Evolutionary conservation across 1,140 invertebrate species (phyloP), one percentile per base, ranked within the genome.

Genomic region (Thaumetopoea pityocampa): DNA sequence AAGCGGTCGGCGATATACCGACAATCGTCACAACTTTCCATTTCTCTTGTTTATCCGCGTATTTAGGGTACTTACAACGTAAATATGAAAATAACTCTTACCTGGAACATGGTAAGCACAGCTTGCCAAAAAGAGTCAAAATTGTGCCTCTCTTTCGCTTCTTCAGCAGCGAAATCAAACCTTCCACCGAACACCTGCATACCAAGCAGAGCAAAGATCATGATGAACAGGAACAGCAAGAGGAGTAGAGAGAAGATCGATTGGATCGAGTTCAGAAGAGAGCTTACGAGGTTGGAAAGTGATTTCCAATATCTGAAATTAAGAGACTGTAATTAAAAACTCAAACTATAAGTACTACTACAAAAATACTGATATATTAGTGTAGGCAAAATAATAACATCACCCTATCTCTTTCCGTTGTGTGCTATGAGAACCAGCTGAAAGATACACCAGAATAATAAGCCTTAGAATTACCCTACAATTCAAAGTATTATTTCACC

Each of bases 91-190:
- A 9, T 22, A 24, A 37, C 27, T 57, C 42, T 71, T 86, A 96
- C 96, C 90, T 99, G 98, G 88, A 99, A 99, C 24, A 99, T 98
- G 23, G 98, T 99, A 27, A 99, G 88, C 51, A 99, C 88, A 71
- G 97, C 97, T 78, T 98, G 97, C 90, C 96, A 96, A 82, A 99
- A 99, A 45, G 94, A 96, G 86, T 99, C 97, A 87, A 99, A 99
- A 86, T 99, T 99, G 59, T 92, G 92, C 23, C 96, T 89, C 11
- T 96, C 94, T 67, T 97, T 96, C 43, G 93, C 89, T 38, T 92
- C 90, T 68, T 91, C 92, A 17, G 91, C 89, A 34, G 90, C 89
- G 81, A 97, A 98, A 86, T 98, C 98, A 85, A 99, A 99, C 87
- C 92, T 95, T 51, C 98, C 98, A 33, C 93, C 92, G 73, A 94